phyloP scores from a whole-genome alignment of 2,888 invertebrate genomes.

The Leucophenga maculata region DNA sequence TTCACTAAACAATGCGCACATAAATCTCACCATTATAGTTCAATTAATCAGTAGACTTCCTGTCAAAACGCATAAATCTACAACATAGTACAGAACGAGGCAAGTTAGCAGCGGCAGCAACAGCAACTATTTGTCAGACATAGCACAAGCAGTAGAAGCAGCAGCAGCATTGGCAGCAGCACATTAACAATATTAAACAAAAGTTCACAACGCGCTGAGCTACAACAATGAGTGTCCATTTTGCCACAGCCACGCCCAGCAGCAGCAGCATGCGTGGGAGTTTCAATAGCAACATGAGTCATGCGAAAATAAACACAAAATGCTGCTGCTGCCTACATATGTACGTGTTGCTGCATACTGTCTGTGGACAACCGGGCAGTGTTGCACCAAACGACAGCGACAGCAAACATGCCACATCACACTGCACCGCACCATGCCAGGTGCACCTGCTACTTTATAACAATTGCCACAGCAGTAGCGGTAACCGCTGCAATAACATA shows the following conservation, averaged over 20 bases:
- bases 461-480: slow-evolving; percentile 9
- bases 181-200: no score
- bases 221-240: no score
- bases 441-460: slow-evolving; percentile 17
- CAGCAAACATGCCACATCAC: background rate
- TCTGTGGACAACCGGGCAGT: background rate
- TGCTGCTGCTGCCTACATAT: no score
- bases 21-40: slow-evolving; percentile 64
- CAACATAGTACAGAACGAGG: slow-evolving; percentile 38
- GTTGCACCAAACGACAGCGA: background rate
- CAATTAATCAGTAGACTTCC: slow-evolving; percentile 61
- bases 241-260: background rate
- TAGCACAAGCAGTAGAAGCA: background rate
- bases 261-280: background rate
- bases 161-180: no score
- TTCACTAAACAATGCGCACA: slow-evolving; percentile 41
- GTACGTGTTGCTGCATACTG: no score
- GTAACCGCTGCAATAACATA: no score
- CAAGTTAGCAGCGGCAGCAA: background rate
- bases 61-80: slow-evolving; percentile 59
- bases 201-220: no score
- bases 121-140: no score
- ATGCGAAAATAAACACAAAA: no score
- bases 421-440: background rate
- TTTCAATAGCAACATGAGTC: no score